phyloP scores from a whole-genome alignment of 30 jellyfish, hydroid and myxozoan genomes.

The Morbakka virulenta region DNA sequence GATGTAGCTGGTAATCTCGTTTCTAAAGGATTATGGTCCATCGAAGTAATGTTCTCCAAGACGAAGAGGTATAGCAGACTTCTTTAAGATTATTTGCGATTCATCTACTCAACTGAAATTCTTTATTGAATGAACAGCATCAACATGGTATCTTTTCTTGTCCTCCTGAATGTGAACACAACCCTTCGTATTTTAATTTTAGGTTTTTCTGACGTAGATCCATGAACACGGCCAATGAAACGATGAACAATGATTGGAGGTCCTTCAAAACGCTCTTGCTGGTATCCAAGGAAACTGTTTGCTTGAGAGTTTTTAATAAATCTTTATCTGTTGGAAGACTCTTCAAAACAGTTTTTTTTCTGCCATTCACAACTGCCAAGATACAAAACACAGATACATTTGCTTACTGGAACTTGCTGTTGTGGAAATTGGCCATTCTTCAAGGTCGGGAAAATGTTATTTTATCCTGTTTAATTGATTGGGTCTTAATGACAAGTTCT shows the following conservation, averaged over 20 bases:
- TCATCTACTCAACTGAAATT: no score
- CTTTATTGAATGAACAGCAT: no score
- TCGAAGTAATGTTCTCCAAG: no score
- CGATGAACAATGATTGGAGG: not conserved
- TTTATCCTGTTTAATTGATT: constrained; percentile 23
- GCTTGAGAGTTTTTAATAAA: constrained; percentile 12
- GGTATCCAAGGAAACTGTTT: not conserved
- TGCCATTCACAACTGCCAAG: constrained; percentile 32
- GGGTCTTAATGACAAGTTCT: constrained; percentile 1
- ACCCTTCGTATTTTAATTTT: no score
- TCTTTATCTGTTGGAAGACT: not conserved
- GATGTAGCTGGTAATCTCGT: no score
- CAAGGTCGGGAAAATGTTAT: constrained; percentile 19
- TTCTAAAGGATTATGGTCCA: no score
- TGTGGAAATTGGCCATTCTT: constrained; percentile 36
- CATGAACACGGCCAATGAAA: constrained; percentile 1
- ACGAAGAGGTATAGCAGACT: no score
- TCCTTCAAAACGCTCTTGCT: constrained; percentile 5
- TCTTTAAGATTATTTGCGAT: no score
- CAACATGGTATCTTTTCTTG: no score
- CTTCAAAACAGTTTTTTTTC: constrained; percentile 7
- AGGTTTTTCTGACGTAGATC: constrained; percentile 38
- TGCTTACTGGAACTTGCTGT: constrained; percentile 29
- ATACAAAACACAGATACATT: constrained; percentile 28
- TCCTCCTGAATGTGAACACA: no score